phyloP scores from a whole-genome alignment of 2,113 vertebrate species.

The Nerophis lumbriciformis region DNA sequence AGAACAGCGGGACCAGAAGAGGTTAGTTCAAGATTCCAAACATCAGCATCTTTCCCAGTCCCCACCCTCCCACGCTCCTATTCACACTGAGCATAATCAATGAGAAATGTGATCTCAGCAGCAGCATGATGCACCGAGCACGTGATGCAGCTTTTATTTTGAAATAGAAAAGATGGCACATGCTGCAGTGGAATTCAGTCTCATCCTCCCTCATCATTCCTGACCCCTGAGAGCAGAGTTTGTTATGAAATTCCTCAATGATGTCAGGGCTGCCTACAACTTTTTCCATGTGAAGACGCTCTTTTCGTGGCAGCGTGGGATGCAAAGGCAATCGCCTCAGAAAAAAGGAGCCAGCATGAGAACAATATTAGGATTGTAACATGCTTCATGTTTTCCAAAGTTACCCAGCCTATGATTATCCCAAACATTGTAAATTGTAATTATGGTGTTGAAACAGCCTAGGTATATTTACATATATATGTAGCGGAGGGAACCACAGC shows the following conservation, averaged over 20 bases:
- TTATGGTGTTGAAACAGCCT: conserved; percentile 35
- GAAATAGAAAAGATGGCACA: conserved; percentile 32
- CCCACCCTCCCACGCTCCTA: conserved; percentile 30
- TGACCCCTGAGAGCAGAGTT: conserved; percentile 46
- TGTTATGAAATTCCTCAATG: conserved; percentile 63
- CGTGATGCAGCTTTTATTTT: conserved; percentile 46
- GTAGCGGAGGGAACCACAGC: conserved; percentile 42
- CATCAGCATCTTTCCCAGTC: conserved; percentile 30
- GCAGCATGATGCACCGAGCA: conserved; percentile 57
- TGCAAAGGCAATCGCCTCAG: conserved; percentile 28
- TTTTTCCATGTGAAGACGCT: conserved; percentile 54
- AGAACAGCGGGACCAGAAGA: conserved; percentile 24
- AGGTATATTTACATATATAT: conserved; percentile 24
- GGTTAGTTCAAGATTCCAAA: conserved; percentile 23
- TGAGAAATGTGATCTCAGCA: conserved; percentile 40
- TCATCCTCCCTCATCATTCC: conserved; percentile 58
- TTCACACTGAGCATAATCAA: conserved; percentile 43
- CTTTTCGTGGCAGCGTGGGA: conserved; percentile 57
- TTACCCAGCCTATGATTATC: conserved; percentile 48
- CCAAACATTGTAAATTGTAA: conserved; percentile 48
- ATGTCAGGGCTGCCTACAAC: conserved; percentile 58
- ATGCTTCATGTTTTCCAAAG: conserved; percentile 31
- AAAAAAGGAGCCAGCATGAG: conserved; percentile 25
- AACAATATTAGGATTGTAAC: conserved; percentile 63
- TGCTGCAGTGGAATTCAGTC: conserved; percentile 43